These are phyloP conservation scores for Lepilemur ruficaudatus DNA, from an alignment of 2,797 vertebrate species.

Conservation along the genomic window DNA sequence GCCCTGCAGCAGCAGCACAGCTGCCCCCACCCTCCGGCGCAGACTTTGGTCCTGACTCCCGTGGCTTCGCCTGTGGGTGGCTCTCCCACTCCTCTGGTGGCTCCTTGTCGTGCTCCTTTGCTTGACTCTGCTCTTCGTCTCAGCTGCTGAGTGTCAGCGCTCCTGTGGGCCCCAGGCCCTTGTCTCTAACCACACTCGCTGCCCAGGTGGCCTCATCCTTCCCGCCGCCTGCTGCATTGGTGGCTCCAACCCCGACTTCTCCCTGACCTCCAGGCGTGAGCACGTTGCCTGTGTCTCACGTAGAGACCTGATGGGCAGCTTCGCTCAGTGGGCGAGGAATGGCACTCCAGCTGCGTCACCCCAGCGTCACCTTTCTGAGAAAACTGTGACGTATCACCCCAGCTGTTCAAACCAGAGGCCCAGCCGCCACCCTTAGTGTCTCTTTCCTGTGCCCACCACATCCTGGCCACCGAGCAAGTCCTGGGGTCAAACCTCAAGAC, in stretches of 20 bases:
- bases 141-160: background rate
- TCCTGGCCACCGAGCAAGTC: background rate
- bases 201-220: background rate
- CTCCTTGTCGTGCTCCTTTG: background rate
- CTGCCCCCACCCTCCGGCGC: rapidly evolving
- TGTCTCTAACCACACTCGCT: background rate
- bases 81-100: too few species aligned
- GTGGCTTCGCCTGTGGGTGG: rapidly evolving
- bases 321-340: rapidly evolving
- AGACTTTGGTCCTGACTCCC: background rate
- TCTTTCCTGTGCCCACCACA: background rate
- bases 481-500: background rate
- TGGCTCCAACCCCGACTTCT: background rate
- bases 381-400: background rate
- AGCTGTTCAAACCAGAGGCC: background rate
- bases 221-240: rapidly evolving
- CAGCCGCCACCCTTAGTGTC: rapidly evolving
- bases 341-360: background rate
- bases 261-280: background rate
- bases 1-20: rapidly evolving
- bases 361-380: background rate
- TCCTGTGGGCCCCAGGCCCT: background rate
- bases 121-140: background rate
- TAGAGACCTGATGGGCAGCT: background rate
- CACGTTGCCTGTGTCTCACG: background rate